Evolutionary conservation across 2,113 vertebrate genomes (phyloP), one percentile per base, ranked within the genome.

Genomic region (Myotis lucifugus): DNA sequence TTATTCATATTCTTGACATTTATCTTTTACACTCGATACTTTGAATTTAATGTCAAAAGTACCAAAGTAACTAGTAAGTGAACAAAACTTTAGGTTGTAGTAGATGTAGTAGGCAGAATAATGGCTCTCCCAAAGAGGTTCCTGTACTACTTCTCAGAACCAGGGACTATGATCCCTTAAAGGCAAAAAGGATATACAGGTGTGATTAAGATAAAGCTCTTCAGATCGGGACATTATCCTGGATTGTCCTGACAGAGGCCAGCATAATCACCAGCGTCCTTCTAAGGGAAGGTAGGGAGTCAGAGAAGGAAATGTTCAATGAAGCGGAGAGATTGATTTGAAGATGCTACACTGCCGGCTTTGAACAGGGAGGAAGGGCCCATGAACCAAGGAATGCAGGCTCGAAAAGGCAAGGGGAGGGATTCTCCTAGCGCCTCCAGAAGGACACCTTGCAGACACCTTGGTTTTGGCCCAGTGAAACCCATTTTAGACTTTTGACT

Each of bases 1-100:
- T 81, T 96, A 88, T 88, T 95, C 97, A 96, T 95, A 95, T 94
- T 85, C 88, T 92, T 95, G 95, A 95, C 90, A 96, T 88, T 96
- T 92, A 83, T 93, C 82, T 88, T 93, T 95, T 95, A 88, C 82
- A 95, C 82, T 90, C 92, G 95, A 89, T 95, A 91, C 32, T 64
- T 95, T 84, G 94, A 94, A 88, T 95, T 94, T 95, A 92, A 92
- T 83, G 95, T 92, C 78, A 89, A 76, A 97, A 96, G 95, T 76
- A 94, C 48, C 73, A 92, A 48, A 85, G 54, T 76, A 88, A 83
- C 67, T 93, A 94, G 89, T 95, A 85, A 85, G 84, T 17, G 95
- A 97, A 88, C 32, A 85, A 83, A 96, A 92, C 69, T 90, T 94
- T 29, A 70, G 81, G 50, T 46, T 94, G 23, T 40, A 66, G 77